Percentiles rank a stretch among this genome's conserved stretches.
Evolutionary conservation across 2,888 invertebrate species (phyloP).

Genomic region (Pollenia labialis): DNA sequence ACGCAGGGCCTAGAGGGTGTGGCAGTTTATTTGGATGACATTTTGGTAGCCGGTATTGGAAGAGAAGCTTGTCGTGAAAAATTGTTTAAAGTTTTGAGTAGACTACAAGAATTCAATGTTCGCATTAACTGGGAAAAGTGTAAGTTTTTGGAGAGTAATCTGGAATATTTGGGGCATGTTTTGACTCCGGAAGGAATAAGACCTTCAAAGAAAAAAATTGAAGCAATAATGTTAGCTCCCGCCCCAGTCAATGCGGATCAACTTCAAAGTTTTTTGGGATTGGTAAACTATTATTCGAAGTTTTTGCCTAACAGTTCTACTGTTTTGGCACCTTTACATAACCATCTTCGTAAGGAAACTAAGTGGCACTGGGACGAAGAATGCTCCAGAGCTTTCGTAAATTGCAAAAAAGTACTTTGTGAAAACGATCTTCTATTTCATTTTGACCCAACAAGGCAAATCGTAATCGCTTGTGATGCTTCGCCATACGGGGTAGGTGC

Average conservation of each 20-base stretch:
- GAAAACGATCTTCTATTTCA: conserved; percentile 35
- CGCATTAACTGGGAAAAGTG: conserved; percentile 54
- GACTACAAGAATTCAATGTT: conserved; percentile 18
- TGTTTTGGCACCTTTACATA: conserved; percentile 52
- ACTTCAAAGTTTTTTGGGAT: conserved; percentile 53
- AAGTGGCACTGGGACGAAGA: conserved; percentile 50
- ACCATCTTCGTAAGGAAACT: conserved; percentile 52
- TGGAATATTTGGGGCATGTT: conserved; percentile 64
- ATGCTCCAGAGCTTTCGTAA: conserved; percentile 24
- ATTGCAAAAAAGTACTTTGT: conserved; percentile 36
- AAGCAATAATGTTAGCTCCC: conserved; percentile 50
- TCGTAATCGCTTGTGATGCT: conserved; percentile 39
- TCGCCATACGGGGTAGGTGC: conserved; percentile 28
- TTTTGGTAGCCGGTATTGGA: conserved; percentile 53
- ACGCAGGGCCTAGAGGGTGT: conserved; percentile 37
- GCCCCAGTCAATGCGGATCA: conserved; percentile 34
- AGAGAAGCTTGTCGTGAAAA: conserved; percentile 31
- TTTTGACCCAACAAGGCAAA: conserved; percentile 48
- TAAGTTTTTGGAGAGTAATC: conserved; percentile 47
- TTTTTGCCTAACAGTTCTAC: conserved; percentile 38
- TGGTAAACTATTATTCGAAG: conserved; percentile 56
- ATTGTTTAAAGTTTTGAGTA: conserved; percentile 1
- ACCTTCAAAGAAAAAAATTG: conserved; percentile 62
- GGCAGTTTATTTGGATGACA: conserved; percentile 53
- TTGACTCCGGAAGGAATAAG: conserved; percentile 64